phyloP scores from a whole-genome alignment of 2,888 invertebrate species.

The Dryocosmus kuriphilus region DNA sequence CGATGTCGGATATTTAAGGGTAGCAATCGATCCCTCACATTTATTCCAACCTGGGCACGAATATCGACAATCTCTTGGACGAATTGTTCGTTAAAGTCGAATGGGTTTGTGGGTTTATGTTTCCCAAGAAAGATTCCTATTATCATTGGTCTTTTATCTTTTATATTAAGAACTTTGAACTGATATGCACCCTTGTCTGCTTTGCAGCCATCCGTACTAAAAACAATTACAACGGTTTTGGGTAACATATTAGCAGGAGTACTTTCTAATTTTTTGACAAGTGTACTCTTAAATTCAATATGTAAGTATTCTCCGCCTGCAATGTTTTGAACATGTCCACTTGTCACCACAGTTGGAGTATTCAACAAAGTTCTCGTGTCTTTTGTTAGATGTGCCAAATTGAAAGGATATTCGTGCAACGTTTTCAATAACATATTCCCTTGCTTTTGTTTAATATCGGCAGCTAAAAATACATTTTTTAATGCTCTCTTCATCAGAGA shows the following conservation, averaged over 20 bases:
- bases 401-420: slow-evolving; percentile 39
- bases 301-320: slow-evolving; percentile 42
- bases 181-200: too few species aligned
- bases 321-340: slow-evolving; percentile 19
- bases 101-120: too few species aligned
- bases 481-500: not conserved
- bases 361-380: slow-evolving; percentile 42
- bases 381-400: slow-evolving; percentile 39
- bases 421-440: slow-evolving; percentile 41
- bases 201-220: too few species aligned
- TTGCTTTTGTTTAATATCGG: slow-evolving; percentile 40
- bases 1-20: too few species aligned
- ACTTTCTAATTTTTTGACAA: too few species aligned
- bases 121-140: slow-evolving; percentile 43
- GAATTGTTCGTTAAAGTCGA: too few species aligned
- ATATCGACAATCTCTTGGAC: too few species aligned
- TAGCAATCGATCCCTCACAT: slow-evolving; percentile 37
- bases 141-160: too few species aligned
- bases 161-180: too few species aligned
- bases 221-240: too few species aligned
- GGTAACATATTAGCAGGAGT: slow-evolving; percentile 46
- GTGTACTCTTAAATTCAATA: slow-evolving; percentile 8
- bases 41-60: slow-evolving; percentile 6
- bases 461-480: not conserved
- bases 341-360: slow-evolving; percentile 36